A percentile compares a stretch with the other conserved stretches of the same genome.
Evolutionary conservation across 1,140 invertebrate species (phyloP).

Genomic region (Pseudobourletiella spinata): DNA sequence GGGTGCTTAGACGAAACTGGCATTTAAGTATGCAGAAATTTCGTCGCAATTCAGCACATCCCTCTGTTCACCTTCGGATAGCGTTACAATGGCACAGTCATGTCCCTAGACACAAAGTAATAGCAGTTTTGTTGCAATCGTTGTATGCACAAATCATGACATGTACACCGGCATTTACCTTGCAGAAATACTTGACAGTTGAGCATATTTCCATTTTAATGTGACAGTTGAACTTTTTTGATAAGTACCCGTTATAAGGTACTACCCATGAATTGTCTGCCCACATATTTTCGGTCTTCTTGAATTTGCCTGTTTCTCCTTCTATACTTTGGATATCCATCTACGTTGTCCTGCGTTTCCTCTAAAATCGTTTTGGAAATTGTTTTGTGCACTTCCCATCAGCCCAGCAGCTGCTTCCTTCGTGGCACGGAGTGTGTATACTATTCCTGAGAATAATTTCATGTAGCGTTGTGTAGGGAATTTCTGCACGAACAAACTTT

Average conservation of each 20-base stretch:
- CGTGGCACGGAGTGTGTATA: conserved; percentile 40
- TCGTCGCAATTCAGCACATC: conserved; percentile 28
- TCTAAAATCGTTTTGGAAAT: conserved; percentile 35
- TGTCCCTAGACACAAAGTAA: conserved; percentile 30
- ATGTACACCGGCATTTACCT: conserved; percentile 47
- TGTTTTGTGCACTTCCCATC: conserved; percentile 40
- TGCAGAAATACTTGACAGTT: conserved; percentile 44
- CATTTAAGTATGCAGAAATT: conserved; percentile 29
- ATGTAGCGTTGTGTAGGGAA: conserved; percentile 41
- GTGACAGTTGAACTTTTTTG: conserved; percentile 44
- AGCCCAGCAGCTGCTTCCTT: conserved; percentile 42
- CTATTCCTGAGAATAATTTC: conserved; percentile 42
- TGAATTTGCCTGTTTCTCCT: conserved; percentile 40
- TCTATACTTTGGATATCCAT: conserved; percentile 40
- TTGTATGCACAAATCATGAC: conserved; percentile 46
- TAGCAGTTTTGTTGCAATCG: conserved; percentile 47
- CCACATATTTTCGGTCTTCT: conserved; percentile 31
- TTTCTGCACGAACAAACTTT: conserved; percentile 42
- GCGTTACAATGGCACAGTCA: conserved; percentile 14
- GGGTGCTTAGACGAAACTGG: conserved; percentile 34
- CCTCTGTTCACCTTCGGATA: neutral
- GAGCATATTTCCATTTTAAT: conserved; percentile 45
- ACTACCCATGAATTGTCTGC: conserved; percentile 47
- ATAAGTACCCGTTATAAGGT: conserved; percentile 46
- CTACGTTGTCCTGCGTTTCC: conserved; percentile 36